A percentile compares a stretch with the other conserved stretches of the same genome.
Conservation (phyloP, 1,140 invertebrate species). For the Lethrus apterus region DNA sequence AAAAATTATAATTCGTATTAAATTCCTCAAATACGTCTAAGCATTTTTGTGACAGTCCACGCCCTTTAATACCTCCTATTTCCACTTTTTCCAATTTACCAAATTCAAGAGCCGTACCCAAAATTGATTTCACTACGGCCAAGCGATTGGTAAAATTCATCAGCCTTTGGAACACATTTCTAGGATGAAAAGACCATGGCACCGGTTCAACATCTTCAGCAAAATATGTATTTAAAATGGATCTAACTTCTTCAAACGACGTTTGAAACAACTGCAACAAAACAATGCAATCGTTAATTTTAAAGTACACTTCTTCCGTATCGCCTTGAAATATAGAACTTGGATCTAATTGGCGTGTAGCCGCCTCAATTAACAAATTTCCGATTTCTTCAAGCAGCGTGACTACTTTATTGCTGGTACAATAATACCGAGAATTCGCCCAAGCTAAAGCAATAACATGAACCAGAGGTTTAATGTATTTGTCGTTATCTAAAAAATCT, state of each 20-base stretch:
- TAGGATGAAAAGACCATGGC: conserved; percentile 66
- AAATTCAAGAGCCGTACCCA: conserved; percentile 69
- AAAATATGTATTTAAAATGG: conserved; percentile 50
- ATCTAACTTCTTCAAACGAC: conserved; percentile 47
- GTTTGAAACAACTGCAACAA: conserved; percentile 44
- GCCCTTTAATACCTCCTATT: conserved; percentile 69
- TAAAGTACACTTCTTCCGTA: conserved; percentile 52
- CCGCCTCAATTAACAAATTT: conserved; percentile 67
- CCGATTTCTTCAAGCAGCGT: conserved; percentile 66
- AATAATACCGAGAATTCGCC: conserved; percentile 77
- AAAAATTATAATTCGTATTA: conserved; percentile 56
- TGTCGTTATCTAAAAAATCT: conserved; percentile 56
- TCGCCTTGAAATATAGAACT: conserved; percentile 65
- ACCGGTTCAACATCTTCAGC: conserved; percentile 43
- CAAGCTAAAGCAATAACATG: conserved; percentile 71
- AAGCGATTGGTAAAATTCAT: conserved; percentile 59
- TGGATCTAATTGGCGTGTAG: conserved; percentile 47
- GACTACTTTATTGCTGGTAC: conserved; percentile 63
- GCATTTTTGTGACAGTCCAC: conserved; percentile 48
- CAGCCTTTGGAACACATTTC: conserved; percentile 63
- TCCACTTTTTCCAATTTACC: conserved; percentile 83
- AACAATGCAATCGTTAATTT: conserved; percentile 44
- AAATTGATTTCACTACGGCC: conserved; percentile 54
- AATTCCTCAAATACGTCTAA: conserved; percentile 61
- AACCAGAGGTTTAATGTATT: conserved; percentile 56